phyloP scores from a whole-genome alignment of 2,888 invertebrate species.

The Melieria omissa region DNA sequence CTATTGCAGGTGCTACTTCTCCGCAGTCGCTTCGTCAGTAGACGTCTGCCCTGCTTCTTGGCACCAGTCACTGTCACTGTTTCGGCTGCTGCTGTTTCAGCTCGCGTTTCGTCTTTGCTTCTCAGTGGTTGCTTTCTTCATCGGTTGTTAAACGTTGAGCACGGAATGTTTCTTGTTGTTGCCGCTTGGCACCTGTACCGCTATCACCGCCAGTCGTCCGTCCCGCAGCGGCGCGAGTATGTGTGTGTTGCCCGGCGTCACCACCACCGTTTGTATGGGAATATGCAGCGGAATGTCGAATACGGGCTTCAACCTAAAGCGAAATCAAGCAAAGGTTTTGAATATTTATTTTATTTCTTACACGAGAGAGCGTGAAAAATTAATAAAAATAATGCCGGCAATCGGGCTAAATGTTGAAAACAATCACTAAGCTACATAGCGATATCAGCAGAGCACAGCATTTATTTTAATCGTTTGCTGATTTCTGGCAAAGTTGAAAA shows the following conservation, averaged over 20 bases:
- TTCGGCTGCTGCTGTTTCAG: neutral
- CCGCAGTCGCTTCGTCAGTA: no score
- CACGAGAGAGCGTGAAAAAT: neutral
- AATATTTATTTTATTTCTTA: neutral
- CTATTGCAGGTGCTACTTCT: no score
- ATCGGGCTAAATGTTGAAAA: no score
- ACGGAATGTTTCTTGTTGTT: constrained; percentile 65
- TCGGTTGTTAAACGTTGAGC: constrained; percentile 59
- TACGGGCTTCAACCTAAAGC: constrained; percentile 67
- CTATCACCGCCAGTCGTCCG: constrained; percentile 69
- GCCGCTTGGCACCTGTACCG: constrained; percentile 63
- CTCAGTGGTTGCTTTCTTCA: neutral
- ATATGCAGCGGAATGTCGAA: constrained; percentile 69
- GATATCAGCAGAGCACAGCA: no score
- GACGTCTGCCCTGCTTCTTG: no score
- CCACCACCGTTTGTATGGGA: constrained; percentile 69
- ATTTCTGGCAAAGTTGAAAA: no score
- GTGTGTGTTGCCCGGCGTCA: constrained; percentile 70
- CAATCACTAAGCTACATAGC: no score
- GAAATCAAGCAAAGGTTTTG: constrained; percentile 34
- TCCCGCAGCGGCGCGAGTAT: constrained; percentile 71
- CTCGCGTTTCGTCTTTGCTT: neutral
- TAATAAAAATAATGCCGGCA: neutral
- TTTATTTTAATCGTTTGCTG: no score
- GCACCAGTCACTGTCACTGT: neutral